Evolutionary conservation across 2,797 vertebrate genomes (phyloP).

Genomic region (Microctenopoma stevenorrisi): DNA sequence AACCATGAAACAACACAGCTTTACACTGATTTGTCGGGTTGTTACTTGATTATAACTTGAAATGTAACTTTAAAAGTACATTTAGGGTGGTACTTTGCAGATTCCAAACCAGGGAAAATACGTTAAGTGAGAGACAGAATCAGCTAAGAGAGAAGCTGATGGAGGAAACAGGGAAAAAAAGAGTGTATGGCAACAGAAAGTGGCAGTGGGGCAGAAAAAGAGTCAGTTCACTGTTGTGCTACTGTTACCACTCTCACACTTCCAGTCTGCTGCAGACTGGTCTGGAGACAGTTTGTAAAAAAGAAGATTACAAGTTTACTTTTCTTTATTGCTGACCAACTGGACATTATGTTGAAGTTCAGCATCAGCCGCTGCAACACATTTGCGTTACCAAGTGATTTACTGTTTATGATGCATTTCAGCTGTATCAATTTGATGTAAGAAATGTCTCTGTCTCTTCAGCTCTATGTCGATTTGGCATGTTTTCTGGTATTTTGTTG

Average conservation of each 20-base stretch:
- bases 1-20: too few relatives aligned
- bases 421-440: neutral
- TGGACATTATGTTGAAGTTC: conserved; percentile 68
- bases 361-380: conserved; percentile 58
- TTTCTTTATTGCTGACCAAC: too few relatives aligned
- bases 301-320: neutral
- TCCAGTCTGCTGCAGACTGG: conserved; percentile 5
- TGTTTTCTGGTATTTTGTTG: neutral
- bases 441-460: neutral
- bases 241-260: neutral
- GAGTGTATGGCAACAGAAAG: conserved; percentile 2
- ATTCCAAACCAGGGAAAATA: neutral
- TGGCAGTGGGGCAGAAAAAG: neutral
- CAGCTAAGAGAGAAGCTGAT: neutral
- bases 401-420: neutral
- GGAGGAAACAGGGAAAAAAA: neutral
- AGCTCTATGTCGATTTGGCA: neutral
- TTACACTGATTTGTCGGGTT: too few relatives aligned
- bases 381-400: conserved; percentile 45
- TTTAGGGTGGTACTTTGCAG: neutral
- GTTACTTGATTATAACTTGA: too few relatives aligned
- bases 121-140: neutral
- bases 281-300: neutral
- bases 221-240: conserved; percentile 4
- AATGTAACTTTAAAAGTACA: too few relatives aligned